phyloP scores from a whole-genome alignment of 1,140 invertebrate species.

The Drosophila funebris region DNA sequence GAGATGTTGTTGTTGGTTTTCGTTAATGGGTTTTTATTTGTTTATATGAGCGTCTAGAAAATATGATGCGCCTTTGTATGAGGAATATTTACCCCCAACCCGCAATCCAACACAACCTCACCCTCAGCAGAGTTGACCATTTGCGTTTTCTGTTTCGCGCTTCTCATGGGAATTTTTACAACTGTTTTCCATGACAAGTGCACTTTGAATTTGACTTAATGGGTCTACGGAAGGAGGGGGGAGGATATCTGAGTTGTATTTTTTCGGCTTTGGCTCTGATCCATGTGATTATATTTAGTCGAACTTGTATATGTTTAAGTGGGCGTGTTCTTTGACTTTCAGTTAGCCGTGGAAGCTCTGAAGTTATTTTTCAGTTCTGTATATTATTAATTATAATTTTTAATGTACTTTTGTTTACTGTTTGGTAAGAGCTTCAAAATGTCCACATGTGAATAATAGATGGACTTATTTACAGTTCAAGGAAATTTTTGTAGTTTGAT shows the following conservation, averaged over 20 bases:
- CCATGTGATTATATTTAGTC: slow-evolving; percentile 43
- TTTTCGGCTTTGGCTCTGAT: slow-evolving; percentile 14
- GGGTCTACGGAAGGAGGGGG: background rate
- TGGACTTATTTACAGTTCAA: too few relatives aligned
- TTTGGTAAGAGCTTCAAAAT: background rate
- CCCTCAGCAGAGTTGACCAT: slow-evolving; percentile 20
- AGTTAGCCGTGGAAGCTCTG: background rate
- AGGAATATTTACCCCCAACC: slow-evolving; percentile 38
- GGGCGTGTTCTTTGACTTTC: slow-evolving; percentile 25
- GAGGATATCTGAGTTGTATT: background rate
- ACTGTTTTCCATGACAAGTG: slow-evolving; percentile 75
- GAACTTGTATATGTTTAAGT: slow-evolving; percentile 26
- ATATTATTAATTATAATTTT: slow-evolving; percentile 42
- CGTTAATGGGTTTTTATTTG: slow-evolving; percentile 81
- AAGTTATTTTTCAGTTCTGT: background rate
- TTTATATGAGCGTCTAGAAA: slow-evolving; percentile 60
- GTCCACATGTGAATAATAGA: background rate
- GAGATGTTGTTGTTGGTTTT: slow-evolving; percentile 64
- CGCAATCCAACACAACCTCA: slow-evolving; percentile 5
- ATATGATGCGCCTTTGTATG: slow-evolving; percentile 54
- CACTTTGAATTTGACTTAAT: slow-evolving; percentile 25
- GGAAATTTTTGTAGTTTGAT: too few relatives aligned
- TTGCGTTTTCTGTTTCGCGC: slow-evolving; percentile 32
- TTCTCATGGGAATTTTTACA: slow-evolving; percentile 69
- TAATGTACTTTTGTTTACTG: slow-evolving; percentile 15